phyloP scores from a whole-genome alignment of 2,113 vertebrate species.

The Pelecanus crispus region DNA sequence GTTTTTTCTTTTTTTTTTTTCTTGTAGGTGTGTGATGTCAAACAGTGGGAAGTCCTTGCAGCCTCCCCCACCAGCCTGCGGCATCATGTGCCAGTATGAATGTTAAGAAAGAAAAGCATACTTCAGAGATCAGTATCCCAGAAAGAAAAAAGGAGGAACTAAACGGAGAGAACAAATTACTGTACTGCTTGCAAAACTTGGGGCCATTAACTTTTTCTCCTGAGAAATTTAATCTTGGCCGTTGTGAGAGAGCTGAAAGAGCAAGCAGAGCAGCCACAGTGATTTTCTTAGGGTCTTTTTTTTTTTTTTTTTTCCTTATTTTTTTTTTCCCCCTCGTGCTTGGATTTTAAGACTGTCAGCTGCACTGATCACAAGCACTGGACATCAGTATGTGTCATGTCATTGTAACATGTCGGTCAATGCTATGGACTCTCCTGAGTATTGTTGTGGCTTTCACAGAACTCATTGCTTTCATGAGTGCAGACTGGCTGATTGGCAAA shows the following conservation, averaged over 20 bases:
- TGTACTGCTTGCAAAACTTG: too few species aligned
- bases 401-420: not conserved
- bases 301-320: not conserved
- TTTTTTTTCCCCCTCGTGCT: not conserved
- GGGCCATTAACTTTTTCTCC: too few species aligned
- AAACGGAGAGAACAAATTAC: too few species aligned
- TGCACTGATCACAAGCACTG: not conserved
- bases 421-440: not conserved
- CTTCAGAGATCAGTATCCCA: too few species aligned
- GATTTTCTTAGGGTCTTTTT: not conserved
- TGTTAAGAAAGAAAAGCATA: too few species aligned
- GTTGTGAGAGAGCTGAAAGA: not conserved
- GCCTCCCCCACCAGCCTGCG: too few species aligned
- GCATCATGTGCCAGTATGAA: too few species aligned
- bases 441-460: not conserved
- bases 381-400: not conserved
- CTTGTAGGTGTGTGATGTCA: too few species aligned
- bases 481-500: not conserved
- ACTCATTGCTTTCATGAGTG: not conserved
- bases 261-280: not conserved
- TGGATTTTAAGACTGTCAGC: not conserved
- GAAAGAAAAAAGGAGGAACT: too few species aligned
- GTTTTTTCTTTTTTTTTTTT: too few species aligned
- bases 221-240: too few species aligned
- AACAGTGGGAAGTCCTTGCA: too few species aligned